These are phyloP conservation scores for Diadegma fenestrale DNA, from an alignment of 2,888 invertebrate genomes.

Conservation along the genomic window DNA sequence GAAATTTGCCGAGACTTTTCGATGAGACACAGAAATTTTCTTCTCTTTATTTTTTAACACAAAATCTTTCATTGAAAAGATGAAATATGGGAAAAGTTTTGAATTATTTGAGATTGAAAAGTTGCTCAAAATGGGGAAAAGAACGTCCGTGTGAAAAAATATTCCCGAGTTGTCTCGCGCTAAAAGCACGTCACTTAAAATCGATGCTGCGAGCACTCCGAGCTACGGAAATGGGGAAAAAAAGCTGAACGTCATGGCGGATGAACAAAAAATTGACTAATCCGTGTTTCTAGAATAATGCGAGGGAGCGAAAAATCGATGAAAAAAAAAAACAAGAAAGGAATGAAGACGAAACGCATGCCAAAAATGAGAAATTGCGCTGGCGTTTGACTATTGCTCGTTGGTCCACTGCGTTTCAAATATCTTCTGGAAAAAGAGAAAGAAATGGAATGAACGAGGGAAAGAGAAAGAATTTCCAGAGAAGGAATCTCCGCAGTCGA, in stretches of 20 bases:
- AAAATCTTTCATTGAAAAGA: not conserved
- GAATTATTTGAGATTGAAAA: not conserved
- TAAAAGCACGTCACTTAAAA: constrained; percentile 2
- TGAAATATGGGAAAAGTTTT: not conserved
- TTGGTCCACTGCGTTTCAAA: constrained; percentile 35
- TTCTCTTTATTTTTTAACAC: not conserved
- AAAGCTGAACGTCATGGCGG: constrained; percentile 10
- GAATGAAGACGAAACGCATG: constrained; percentile 1
- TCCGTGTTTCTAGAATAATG: not conserved
- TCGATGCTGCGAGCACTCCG: not conserved
- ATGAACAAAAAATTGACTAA: not conserved
- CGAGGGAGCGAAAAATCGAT: not conserved
- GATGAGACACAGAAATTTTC: not conserved
- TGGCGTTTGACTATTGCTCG: constrained; percentile 2
- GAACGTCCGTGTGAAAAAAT: too few species aligned
- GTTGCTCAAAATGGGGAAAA: too few species aligned
- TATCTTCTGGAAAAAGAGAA: constrained; percentile 30
- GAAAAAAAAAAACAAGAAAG: not conserved
- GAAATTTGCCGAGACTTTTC: not conserved
- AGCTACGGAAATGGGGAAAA: not conserved
- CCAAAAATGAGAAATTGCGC: constrained; percentile 46
- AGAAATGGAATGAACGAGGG: not conserved
- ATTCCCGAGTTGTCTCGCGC: not conserved
- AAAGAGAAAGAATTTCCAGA: constrained; percentile 42
- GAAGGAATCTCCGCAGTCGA: constrained; percentile 74